Percentiles rank a stretch among this genome's conserved stretches.
These are phyloP conservation scores for Aspidapion aeneum DNA, from an alignment of 2,888 invertebrate species.

Conservation along the genomic window DNA sequence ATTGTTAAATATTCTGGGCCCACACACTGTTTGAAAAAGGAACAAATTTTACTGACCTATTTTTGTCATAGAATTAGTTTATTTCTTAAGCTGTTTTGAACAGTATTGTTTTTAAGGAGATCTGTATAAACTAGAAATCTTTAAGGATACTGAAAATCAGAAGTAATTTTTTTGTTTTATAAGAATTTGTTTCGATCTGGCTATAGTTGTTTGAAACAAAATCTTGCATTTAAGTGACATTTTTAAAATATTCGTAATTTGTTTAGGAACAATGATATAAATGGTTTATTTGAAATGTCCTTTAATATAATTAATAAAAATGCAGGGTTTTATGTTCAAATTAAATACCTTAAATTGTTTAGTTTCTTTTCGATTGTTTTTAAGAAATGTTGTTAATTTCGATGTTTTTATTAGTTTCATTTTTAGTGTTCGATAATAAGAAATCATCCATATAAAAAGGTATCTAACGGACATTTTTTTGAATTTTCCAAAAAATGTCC, in stretches of 20 bases:
- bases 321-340: too few relatives aligned
- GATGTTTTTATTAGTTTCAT: background rate
- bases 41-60: background rate
- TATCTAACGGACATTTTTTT: background rate
- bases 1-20: too few relatives aligned
- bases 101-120: slow-evolving; percentile 37
- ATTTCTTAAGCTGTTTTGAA: slow-evolving; percentile 35
- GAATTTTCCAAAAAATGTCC: background rate
- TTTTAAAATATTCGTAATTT: too few relatives aligned
- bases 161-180: background rate
- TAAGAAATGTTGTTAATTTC: background rate
- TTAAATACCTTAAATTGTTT: background rate
- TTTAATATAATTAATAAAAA: too few relatives aligned
- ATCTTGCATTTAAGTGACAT: too few relatives aligned
- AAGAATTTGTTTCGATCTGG: background rate
- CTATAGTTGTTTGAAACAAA: too few relatives aligned
- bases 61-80: background rate
- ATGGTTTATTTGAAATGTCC: too few relatives aligned
- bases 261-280: too few relatives aligned
- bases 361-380: background rate
- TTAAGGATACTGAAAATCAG: background rate
- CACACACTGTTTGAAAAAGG: too few relatives aligned
- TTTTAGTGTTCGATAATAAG: background rate
- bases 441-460: background rate
- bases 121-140: slow-evolving; percentile 43